Evolutionary conservation across 2,888 invertebrate species (phyloP).

Genomic region (Eulithis testata): DNA sequence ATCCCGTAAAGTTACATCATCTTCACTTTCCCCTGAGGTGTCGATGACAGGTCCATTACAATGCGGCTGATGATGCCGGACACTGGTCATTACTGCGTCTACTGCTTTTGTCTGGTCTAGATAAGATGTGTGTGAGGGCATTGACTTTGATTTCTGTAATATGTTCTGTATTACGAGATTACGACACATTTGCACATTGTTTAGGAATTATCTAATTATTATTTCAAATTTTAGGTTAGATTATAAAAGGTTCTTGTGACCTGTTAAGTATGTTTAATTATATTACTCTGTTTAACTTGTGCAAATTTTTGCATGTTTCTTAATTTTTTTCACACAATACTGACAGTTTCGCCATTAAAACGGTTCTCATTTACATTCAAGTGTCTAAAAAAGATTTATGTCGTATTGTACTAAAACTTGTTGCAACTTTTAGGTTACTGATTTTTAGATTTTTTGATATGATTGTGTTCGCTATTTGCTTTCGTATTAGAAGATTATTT

Average conservation of each 20-base stretch:
- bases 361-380: slow-evolving; percentile 7
- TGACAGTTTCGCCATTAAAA: slow-evolving; percentile 8
- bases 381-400: slow-evolving; percentile 13
- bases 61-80: slow-evolving; percentile 39
- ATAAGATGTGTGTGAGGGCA: slow-evolving; percentile 35
- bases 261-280: too few relatives aligned
- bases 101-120: slow-evolving; percentile 30
- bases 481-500: neutral
- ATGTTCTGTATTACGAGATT: neutral
- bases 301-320: neutral
- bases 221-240: too few relatives aligned
- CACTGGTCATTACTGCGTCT: slow-evolving; percentile 40
- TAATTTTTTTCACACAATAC: slow-evolving; percentile 1
- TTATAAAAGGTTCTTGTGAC: too few relatives aligned
- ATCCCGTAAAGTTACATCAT: slow-evolving; percentile 39
- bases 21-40: slow-evolving; percentile 48
- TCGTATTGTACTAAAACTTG: slow-evolving; percentile 14
- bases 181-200: too few relatives aligned
- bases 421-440: slow-evolving; percentile 27
- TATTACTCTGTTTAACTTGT: too few relatives aligned
- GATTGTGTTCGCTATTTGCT: neutral
- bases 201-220: too few relatives aligned
- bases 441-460: neutral
- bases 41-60: slow-evolving; percentile 46
- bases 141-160: slow-evolving; percentile 14